These are phyloP conservation scores for Eubasilissa splendida DNA, from an alignment of 2,888 invertebrate genomes.

Conservation along the genomic window DNA sequence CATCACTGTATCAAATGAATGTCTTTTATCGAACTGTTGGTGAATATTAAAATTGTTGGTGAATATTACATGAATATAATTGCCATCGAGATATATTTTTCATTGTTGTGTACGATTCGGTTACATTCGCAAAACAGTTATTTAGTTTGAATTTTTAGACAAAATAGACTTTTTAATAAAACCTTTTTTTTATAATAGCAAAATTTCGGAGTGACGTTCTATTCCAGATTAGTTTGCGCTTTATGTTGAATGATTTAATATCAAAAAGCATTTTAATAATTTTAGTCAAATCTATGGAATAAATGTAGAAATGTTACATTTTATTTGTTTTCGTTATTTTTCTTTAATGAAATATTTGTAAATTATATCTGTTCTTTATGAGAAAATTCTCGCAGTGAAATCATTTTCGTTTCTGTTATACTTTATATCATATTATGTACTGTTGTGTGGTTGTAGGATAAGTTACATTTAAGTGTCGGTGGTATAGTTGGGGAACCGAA, in stretches of 20 bases:
- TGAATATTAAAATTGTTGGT: conserved; percentile 40
- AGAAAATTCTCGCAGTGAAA: conserved; percentile 50
- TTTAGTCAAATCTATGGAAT: conserved; percentile 57
- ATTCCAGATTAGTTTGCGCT: conserved; percentile 46
- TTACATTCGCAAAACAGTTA: conserved; percentile 39
- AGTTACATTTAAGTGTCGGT: conserved; percentile 43
- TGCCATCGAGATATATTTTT: conserved; percentile 33
- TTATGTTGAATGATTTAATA: conserved; percentile 44
- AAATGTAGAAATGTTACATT: conserved; percentile 54
- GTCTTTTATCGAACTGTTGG: conserved; percentile 42
- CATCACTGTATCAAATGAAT: conserved; percentile 28
- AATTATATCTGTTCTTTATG: conserved; percentile 54
- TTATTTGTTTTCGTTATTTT: conserved; percentile 56
- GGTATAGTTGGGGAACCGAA: conserved; percentile 43
- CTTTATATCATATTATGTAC: conserved; percentile 47
- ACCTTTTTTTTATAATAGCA: conserved; percentile 51
- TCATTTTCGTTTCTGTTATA: conserved; percentile 54
- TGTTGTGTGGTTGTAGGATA: conserved; percentile 55
- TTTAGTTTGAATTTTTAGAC: conserved; percentile 46
- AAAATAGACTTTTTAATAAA: conserved; percentile 41
- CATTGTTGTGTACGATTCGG: conserved; percentile 35
- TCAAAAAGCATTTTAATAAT: conserved; percentile 50
- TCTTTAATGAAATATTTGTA: conserved; percentile 54
- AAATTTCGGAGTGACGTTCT: conserved; percentile 43
- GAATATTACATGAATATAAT: conserved; percentile 27